Conservation (phyloP, 1,140 invertebrate species). For the Drosophila nannoptera region DNA sequence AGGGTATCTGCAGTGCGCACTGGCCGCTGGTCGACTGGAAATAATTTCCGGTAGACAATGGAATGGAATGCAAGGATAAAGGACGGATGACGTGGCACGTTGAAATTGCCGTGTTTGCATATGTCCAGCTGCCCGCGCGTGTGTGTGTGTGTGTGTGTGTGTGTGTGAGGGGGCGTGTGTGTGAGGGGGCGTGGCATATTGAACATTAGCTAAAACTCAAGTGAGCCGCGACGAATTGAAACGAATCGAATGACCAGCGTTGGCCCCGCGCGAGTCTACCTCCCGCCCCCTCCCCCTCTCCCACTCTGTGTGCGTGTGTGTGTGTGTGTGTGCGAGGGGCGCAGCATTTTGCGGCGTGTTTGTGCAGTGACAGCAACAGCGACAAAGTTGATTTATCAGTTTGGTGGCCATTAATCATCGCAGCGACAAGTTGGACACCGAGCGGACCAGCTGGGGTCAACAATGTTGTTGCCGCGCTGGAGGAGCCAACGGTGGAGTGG, state of each 20-base stretch:
- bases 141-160: constrained; percentile 8
- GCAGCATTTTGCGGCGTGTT: constrained; percentile 75
- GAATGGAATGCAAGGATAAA: constrained; percentile 34
- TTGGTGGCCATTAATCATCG: constrained; percentile 77
- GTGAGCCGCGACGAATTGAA: constrained; percentile 75
- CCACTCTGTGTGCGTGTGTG: constrained; percentile 12
- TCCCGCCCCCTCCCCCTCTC: not conserved
- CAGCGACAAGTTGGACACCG: constrained; percentile 77
- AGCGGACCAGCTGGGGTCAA: constrained; percentile 75
- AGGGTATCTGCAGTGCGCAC: constrained; percentile 19
- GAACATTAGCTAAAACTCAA: constrained; percentile 77
- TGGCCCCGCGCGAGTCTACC: constrained; percentile 17
- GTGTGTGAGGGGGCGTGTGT: not conserved
- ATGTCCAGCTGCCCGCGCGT: constrained; percentile 39
- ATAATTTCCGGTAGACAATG: constrained; percentile 73
- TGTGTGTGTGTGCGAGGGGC: constrained; percentile 32
- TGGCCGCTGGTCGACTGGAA: constrained; percentile 56
- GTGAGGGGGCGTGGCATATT: constrained; percentile 67
- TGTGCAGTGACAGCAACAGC: constrained; percentile 77
- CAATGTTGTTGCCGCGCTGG: constrained; percentile 40
- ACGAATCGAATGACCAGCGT: constrained; percentile 47
- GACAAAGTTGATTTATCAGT: constrained; percentile 78
- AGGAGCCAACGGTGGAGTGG: not conserved
- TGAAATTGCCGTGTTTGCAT: constrained; percentile 73
- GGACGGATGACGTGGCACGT: constrained; percentile 31